Conservation (phyloP, 2,888 invertebrate genomes). For the Thymelicus acteon region DNA sequence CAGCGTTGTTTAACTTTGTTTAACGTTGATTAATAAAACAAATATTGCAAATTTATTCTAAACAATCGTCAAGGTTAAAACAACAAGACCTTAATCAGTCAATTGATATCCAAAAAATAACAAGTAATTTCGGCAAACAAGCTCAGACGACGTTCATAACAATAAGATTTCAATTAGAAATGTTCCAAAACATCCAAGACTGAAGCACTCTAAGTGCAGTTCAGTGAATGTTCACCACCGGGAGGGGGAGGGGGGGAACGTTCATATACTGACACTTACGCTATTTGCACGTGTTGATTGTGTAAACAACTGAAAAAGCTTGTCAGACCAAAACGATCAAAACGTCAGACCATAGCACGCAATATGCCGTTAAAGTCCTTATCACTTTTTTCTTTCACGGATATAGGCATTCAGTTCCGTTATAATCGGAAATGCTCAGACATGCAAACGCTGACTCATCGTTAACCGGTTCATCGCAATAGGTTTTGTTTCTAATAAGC, state of each 20-base stretch:
- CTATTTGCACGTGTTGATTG: background rate
- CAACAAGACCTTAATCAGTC: no score
- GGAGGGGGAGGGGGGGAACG: background rate
- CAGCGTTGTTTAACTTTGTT: no score
- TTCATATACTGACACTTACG: background rate
- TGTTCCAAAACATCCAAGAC: background rate
- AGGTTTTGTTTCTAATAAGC: no score
- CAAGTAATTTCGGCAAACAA: background rate
- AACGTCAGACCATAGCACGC: background rate
- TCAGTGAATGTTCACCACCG: background rate
- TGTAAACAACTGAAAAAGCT: background rate
- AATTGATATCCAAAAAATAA: background rate
- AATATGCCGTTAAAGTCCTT: background rate
- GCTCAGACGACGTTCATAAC: background rate
- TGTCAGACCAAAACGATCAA: no score
- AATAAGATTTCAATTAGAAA: slow-evolving; percentile 1
- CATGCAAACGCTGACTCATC: no score
- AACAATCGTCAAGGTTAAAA: no score
- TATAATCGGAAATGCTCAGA: no score
- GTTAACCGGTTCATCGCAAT: no score
- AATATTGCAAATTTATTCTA: no score
- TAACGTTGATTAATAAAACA: no score
- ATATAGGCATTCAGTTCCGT: background rate
- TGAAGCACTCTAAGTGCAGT: slow-evolving; percentile 2
- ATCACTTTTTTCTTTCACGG: background rate